Base-by-base conservation (phyloP, 2,888 invertebrate genomes). In the Caenorhabditis panamensis region DNA sequence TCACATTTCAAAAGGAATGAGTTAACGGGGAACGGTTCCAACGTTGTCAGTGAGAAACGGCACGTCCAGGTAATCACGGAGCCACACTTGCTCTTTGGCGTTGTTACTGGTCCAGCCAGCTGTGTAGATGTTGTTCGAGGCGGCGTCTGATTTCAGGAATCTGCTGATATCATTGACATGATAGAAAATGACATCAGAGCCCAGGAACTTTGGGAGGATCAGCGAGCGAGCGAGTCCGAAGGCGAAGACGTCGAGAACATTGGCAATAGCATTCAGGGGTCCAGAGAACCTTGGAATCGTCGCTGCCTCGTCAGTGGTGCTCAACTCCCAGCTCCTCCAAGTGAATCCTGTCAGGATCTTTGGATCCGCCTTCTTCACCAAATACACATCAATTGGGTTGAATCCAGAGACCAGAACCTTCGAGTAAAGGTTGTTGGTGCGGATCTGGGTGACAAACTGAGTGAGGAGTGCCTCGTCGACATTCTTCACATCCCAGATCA, bases 401-500 rank as follows among this genome's bases (percentile, higher is more conserved):
- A 81, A 81, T 9, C 81, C 77, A 8, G 69, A 62, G 1, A 81
- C 53, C 2, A 81, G 28, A 2, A 81, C 81, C 59, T 72, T 81
- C n/a, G 72, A 62, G 37, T 81, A 77, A 2, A 81, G 47, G 26
- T 77, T 73, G 31, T 81, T 31, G 4, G 67, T 72, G 53, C 28
- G 54, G 11, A 80, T 77, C 41, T 77, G 77, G 11, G 51, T 62
- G 22, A 77, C 59, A 18, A 81, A 81, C 54, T 77, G 58, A 5
- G 54, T 68, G 36, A 77, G 47, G 0, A 81, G 72, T 16, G 49
- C 53, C 54, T 81, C 81, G 37, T 77, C 68, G 31, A 77, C 68
- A 47, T 72, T 75, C 49, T 81, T 81, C 36, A 81, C 71, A 28
- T 81, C 81, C 81, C 81, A 81, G 13, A 81, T 68, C 81, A 81